Percentiles rank a stretch among this genome's conserved stretches.
These are phyloP conservation scores for Peromyscus attwateri DNA, from an alignment of 2,797 vertebrate genomes.

Conservation along the genomic window DNA sequence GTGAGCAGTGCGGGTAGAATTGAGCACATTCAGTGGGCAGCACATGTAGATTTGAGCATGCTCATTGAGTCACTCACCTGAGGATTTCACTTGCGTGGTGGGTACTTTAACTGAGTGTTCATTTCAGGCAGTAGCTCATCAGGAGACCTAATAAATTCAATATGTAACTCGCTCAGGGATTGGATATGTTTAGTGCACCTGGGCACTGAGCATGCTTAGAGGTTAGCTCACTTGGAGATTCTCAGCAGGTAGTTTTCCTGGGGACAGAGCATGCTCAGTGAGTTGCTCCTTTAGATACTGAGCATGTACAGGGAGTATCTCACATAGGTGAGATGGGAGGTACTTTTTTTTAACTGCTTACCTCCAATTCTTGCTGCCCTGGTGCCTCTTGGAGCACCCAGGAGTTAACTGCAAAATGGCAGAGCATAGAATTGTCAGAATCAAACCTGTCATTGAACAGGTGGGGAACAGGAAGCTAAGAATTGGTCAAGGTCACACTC, in stretches of 20 bases:
- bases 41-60: background rate
- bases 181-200: background rate
- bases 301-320: background rate
- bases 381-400: background rate
- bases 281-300: background rate
- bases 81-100: background rate
- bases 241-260: background rate
- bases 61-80: background rate
- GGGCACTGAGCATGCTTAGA: background rate
- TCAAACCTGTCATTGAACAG: background rate
- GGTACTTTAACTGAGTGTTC: background rate
- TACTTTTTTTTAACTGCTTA: background rate
- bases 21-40: background rate
- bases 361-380: background rate
- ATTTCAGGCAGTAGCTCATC: background rate
- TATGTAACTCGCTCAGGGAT: background rate
- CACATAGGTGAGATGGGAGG: background rate
- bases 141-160: background rate
- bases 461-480: background rate
- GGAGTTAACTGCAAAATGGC: background rate
- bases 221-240: background rate
- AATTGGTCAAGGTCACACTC: background rate
- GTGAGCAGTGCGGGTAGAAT: background rate
- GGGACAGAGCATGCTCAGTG: background rate
- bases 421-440: background rate